Evolutionary conservation across 2,113 vertebrate species (phyloP), one percentile per base, ranked within the genome.

Genomic region (human (Homo sapiens)): DNA sequence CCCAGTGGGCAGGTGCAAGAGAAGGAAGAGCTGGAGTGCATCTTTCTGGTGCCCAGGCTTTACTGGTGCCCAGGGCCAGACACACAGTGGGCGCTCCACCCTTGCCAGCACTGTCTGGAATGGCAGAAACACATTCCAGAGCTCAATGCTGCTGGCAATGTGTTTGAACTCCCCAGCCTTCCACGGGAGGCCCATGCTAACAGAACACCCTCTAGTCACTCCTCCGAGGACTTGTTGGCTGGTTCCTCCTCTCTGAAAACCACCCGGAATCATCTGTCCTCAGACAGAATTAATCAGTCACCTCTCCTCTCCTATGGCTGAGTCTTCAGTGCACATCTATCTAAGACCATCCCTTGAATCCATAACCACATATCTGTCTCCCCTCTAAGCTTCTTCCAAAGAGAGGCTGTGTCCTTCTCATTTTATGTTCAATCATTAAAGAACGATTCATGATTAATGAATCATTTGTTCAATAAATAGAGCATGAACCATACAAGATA

Each of bases 151-250:
- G 57, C 76, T 0, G 1, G 22, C 14, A 27, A 8, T n/a, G 14
- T 13, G 35, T 25, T 45, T 30, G 20, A 43, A 48, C 10, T 66
- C 48, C 38, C 0, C 0, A 5, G 48, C 40, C 27, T 22, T 66
- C 61, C 17, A 2, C 25, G 0, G 32, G 0, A 10, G 17, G 17
- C 18, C 61, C 3, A 0, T 1, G 23, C 72, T 64, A 7, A 35
- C 10, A 16, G 85, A 52, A 17, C 8, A 2, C 2, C 0, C 25
- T 76, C 20, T 1, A 1, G 2, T 32, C 32, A 25, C 6, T 48
- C 22, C 20, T 20, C 13, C 13, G 8, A 66, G 35, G 52, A 16
- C 43, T 25, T 43, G 10, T 27, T 66, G 1, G 0, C 64, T 35
- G 35, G 20, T 25, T 73, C 23, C 7, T n/a, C 18, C 35, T 66